Evolutionary conservation across 1,140 invertebrate genomes (phyloP), one percentile per base, ranked within the genome.

Genomic region (Megathymus violae): DNA sequence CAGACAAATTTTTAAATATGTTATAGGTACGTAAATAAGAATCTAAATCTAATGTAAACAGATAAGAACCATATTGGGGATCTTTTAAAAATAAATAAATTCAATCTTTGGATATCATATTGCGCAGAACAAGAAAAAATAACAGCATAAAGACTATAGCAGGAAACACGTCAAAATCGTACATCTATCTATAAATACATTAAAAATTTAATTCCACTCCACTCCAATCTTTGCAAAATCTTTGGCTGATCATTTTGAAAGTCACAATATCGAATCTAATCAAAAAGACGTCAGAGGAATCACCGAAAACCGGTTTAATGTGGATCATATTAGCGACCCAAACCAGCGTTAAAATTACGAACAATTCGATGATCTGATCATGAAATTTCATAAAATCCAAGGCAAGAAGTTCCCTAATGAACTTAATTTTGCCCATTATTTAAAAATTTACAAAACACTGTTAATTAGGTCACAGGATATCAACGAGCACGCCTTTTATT

Each of bases 141-240:
- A 59, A 68, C 64, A 70, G 71, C 63, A 46, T 17, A 34, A 66
- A 36, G 2, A 11, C 34, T 65, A 71, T 74, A 69, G 72, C 71
- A 68, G 64, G 63, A 51, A 58, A 69, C 38, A 64, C 64, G 13
- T 50, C 22, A 52, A 54, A 47, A 36, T 41, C 40, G 46, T 58
- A 31, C 46, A 46, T 19, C 41, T 50, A 31, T 44, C 41, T 65
- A 59, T 56, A 47, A 46, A 59, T 52, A 52, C 11, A 22, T 40
- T 52, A 22, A 52, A 52, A 40, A 17, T 52, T 58, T 58, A 17
- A 34, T 13, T 27, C 19, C 50, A 61, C 50, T 9, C 50, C 36
- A 67, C 61, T 61, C 60, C 19, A 25, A 15, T 80, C 76, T 82
- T 82, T 82, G 76, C 56, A 67, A 69, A 62, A 54, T 82, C 80